A percentile compares a stretch with the other conserved stretches of the same genome.
phyloP scores from a whole-genome alignment of 1,140 invertebrate species.

The Leptinotarsa defecta region DNA sequence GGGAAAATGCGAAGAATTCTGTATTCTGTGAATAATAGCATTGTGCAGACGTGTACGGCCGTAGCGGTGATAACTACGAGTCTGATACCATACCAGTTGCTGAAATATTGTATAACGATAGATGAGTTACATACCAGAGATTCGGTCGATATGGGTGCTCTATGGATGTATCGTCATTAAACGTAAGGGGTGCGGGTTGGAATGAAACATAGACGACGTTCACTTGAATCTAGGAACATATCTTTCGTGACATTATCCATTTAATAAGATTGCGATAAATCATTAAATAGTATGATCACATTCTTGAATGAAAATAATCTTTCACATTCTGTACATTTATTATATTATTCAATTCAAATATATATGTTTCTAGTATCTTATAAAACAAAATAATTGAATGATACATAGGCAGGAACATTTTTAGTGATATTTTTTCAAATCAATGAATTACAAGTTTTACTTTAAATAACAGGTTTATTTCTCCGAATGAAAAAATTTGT shows the following conservation, averaged over 20 bases:
- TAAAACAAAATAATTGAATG: no score
- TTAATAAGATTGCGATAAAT: no score
- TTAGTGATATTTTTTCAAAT: no score
- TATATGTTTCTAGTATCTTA: no score
- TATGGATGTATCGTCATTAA: not conserved
- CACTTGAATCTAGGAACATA: not conserved
- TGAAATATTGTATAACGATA: slow-evolving; percentile 36
- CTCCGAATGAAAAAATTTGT: no score
- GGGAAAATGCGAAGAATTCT: slow-evolving; percentile 41
- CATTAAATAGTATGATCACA: no score
- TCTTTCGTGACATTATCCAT: not conserved
- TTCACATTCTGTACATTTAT: no score
- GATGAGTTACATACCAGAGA: slow-evolving; percentile 36
- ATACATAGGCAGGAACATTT: no score
- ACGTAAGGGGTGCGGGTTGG: not conserved
- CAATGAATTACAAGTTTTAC: no score
- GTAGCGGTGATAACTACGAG: slow-evolving; percentile 27
- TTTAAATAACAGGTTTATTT: no score
- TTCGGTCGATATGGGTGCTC: slow-evolving; percentile 24
- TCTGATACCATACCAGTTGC: slow-evolving; percentile 5
- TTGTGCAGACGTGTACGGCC: slow-evolving; percentile 38
- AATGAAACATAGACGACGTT: not conserved
- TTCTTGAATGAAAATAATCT: no score
- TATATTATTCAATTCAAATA: no score
- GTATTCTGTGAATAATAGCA: slow-evolving; percentile 43